Conservation (phyloP, 2,797 vertebrate genomes). For the Leucoraja ocellata region DNA sequence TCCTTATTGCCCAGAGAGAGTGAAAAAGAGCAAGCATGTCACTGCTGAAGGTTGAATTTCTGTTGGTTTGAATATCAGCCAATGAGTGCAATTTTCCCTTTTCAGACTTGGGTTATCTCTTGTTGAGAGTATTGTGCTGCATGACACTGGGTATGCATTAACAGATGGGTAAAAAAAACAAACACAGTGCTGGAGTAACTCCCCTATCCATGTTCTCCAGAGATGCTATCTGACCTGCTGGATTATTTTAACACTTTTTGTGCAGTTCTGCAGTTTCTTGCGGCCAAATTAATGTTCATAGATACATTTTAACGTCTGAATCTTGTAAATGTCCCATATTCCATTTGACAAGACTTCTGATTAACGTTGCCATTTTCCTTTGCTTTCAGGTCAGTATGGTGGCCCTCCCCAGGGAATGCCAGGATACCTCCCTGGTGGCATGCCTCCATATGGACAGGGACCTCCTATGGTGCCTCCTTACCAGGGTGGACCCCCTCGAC, state of each 20-base stretch:
- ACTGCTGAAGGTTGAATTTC: background rate
- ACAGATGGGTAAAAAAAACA: too few species aligned
- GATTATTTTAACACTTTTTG: too few species aligned
- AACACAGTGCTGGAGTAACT: too few species aligned
- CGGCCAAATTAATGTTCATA: background rate
- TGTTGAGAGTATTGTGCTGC: background rate
- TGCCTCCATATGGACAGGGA: slow-evolving; percentile 92
- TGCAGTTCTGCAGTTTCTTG: too few species aligned
- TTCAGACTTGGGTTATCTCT: background rate
- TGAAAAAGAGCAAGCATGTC: too few species aligned
- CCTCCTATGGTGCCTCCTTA: slow-evolving; percentile 90
- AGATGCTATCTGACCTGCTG: too few species aligned
- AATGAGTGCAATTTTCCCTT: background rate
- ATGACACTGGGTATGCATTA: background rate
- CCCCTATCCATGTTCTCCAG: too few species aligned
- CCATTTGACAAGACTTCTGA: background rate
- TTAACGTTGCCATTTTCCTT: background rate
- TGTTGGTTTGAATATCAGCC: background rate
- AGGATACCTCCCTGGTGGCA: slow-evolving; percentile 86
- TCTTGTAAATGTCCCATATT: background rate
- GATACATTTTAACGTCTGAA: background rate
- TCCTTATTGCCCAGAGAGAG: too few species aligned
- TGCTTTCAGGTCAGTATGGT: slow-evolving; percentile 81
- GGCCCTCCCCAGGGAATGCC: slow-evolving; percentile 93
- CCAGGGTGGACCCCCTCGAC: slow-evolving; percentile 85